These are phyloP conservation scores for Lepidocyrtinus sp. DNA, from an alignment of 2,888 invertebrate species.

Conservation along the genomic window DNA sequence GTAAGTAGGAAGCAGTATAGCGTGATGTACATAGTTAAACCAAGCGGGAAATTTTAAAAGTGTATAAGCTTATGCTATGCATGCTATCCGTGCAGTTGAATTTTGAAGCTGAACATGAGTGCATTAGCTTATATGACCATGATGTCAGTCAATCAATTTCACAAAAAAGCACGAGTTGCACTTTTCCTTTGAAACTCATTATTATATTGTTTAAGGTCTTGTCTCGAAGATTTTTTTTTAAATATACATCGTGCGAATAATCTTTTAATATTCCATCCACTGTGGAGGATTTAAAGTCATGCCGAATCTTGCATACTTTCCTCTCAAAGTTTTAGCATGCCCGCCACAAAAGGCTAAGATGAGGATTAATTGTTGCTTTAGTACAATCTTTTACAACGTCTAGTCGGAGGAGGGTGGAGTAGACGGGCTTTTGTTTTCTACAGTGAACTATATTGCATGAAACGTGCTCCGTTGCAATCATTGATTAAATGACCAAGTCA, in stretches of 20 bases:
- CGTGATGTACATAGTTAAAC: too few species aligned
- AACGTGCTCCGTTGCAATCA: constrained; percentile 13
- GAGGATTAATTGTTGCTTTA: neutral
- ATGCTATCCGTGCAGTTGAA: too few species aligned
- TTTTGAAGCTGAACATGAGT: too few species aligned
- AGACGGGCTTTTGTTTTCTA: neutral
- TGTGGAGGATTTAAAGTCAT: neutral
- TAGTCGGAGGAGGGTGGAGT: constrained; percentile 15
- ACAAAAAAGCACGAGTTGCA: constrained; percentile 16
- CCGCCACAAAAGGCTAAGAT: neutral
- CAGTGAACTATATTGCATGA: neutral
- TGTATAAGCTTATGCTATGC: too few species aligned
- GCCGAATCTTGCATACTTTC: too few species aligned
- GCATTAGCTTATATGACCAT: neutral
- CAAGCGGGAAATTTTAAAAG: too few species aligned
- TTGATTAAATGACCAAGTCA: constrained; percentile 18
- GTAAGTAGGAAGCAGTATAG: too few species aligned
- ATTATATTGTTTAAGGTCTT: too few species aligned
- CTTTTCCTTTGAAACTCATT: neutral
- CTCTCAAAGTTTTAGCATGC: neutral
- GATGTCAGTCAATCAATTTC: constrained; percentile 14
- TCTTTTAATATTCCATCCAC: neutral
- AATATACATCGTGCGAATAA: neutral
- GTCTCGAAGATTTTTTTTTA: neutral
- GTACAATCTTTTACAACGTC: neutral